These are phyloP conservation scores for Andrena fulva DNA, from an alignment of 2,888 invertebrate genomes.

Conservation along the genomic window DNA sequence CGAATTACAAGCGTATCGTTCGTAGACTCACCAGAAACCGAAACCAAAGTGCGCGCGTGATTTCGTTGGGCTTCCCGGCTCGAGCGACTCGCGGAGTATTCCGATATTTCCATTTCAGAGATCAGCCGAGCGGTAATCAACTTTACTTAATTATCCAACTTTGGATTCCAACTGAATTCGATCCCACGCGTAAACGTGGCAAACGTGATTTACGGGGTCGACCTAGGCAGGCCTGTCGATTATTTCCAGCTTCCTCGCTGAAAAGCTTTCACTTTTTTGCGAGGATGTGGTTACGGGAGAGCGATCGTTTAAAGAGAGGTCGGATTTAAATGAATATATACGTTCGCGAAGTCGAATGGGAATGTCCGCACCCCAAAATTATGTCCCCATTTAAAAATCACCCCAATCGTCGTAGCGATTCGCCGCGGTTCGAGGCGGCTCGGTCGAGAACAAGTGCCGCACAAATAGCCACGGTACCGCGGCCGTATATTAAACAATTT, in stretches of 20 bases:
- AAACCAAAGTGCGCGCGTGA: neutral
- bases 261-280: conserved; percentile 1
- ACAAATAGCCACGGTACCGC: conserved; percentile 57
- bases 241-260: conserved; percentile 21
- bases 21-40: neutral
- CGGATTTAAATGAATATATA: conserved; percentile 67
- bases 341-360: conserved; percentile 52
- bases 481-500: conserved; percentile 73
- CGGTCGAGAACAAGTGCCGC: conserved; percentile 71
- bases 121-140: neutral
- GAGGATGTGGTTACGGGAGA: conserved; percentile 33
- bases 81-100: neutral
- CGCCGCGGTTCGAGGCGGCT: conserved; percentile 73
- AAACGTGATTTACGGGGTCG: conserved; percentile 17
- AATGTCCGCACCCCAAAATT: conserved; percentile 74
- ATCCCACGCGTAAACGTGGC: conserved; percentile 1
- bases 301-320: conserved; percentile 40
- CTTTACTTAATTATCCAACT: neutral
- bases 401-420: conserved; percentile 79
- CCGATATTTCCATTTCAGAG: neutral
- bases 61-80: neutral
- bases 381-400: conserved; percentile 77
- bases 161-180: neutral
- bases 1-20: conserved; percentile 35
- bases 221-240: neutral